Evolutionary conservation across 2,797 vertebrate genomes (phyloP), one percentile per base, ranked within the genome.

Genomic region (Rhinogobio ventralis): DNA sequence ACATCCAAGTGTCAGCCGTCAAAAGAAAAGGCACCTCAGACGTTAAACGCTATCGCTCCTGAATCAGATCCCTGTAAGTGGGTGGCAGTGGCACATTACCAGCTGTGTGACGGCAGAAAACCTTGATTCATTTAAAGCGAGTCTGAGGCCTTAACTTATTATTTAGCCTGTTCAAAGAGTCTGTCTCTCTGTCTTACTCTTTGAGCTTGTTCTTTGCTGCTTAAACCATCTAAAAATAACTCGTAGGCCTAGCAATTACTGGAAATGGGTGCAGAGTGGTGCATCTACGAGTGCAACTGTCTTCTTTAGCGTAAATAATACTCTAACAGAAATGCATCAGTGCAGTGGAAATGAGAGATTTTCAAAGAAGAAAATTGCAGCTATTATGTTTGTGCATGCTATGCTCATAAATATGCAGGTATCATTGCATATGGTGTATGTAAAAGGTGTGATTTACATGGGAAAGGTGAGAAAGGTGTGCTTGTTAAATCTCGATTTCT

Each of bases 141-240:
- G 83, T 81, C 81, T 88, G 79, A 76, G 80, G 67, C 67, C 67
- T 82, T 57, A 46, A 83, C 83, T 77, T 83, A 64, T 87, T 80
- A 79, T 82, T 81, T 76, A 79, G 51, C 74, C 23, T 66, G 79
- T 85, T 66, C 79, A 87, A 76, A 85, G 74, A 60, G 66, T 84
- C 83, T 60, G 53, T 71, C 75, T 79, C 19, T 79, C 73, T 85
- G 66, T 67, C 49, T 72, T 46, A 66, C 74, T 83, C 79, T 84
- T 86, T 85, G 77, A 83, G 87, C 83, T 86, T 87, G 82, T 81
- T 81, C 73, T 88, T 83, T 57, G 55, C 84, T 87, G 84, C 82
- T 87, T 87, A 87, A 87, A 89, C 74, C 73, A 72, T 79, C 88
- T 91, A 91, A 91, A 90, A 91, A 91, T 91, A 90, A 87, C 89